A percentile compares a stretch with the other conserved stretches of the same genome.
phyloP scores from a whole-genome alignment of 2,888 invertebrate genomes.

The Protophormia terraenovae region DNA sequence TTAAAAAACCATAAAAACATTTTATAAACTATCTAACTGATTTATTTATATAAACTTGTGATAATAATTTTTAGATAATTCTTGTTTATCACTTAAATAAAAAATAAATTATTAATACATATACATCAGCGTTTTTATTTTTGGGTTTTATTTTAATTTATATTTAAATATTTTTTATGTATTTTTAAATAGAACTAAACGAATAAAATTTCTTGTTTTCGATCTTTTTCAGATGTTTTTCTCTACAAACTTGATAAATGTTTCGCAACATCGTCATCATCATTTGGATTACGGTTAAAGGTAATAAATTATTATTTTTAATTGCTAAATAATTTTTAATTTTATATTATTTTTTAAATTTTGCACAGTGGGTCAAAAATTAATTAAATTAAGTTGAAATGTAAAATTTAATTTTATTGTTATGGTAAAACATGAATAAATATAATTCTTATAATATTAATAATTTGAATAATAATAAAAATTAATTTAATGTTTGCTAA shows the following conservation, averaged over 20 bases:
- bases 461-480: too few species aligned
- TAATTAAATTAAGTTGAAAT: neutral
- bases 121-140: neutral
- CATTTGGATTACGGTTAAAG: conserved; percentile 50
- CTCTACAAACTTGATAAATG: neutral
- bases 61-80: conserved; percentile 21
- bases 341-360: neutral
- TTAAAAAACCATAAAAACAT: neutral
- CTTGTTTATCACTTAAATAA: neutral
- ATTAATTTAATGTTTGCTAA: too few species aligned
- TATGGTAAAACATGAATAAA: too few species aligned
- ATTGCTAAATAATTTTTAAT: neutral
- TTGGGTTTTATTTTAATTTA: neutral
- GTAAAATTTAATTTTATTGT: neutral
- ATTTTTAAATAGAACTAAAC: conserved; percentile 28
- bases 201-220: neutral
- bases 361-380: neutral
- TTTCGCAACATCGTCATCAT: neutral
- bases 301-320: conserved; percentile 44
- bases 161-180: neutral
- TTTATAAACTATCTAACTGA: conserved; percentile 27
- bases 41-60: conserved; percentile 25
- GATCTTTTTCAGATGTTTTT: conserved; percentile 18
- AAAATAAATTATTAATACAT: conserved; percentile 2
- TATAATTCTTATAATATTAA: too few species aligned